phyloP scores from a whole-genome alignment of 2,888 invertebrate species.

The Amblyteles armatorius region DNA sequence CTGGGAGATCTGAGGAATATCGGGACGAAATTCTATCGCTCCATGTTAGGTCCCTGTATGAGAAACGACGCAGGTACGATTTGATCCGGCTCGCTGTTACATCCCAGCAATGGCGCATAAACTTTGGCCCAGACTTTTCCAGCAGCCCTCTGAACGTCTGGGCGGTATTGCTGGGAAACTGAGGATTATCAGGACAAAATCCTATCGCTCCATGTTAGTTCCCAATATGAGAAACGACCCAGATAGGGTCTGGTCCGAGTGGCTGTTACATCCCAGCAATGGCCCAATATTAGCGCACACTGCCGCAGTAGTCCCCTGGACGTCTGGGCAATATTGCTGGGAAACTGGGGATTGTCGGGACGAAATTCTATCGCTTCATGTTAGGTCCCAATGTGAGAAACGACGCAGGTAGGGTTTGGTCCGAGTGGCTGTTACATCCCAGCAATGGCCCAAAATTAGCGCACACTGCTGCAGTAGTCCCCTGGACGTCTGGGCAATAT shows the following conservation, averaged over 20 bases:
- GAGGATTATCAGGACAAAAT: background rate
- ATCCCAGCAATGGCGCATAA: too few relatives aligned
- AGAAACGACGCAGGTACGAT: too few relatives aligned
- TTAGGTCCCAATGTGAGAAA: too few relatives aligned
- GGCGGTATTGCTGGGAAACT: conserved; percentile 1
- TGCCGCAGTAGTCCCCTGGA: background rate
- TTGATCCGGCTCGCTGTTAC: too few relatives aligned
- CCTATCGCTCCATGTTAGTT: background rate
- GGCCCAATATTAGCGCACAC: too few relatives aligned
- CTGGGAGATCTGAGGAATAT: background rate
- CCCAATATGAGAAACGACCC: background rate
- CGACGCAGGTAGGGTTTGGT: too few relatives aligned
- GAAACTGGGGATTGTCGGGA: background rate
- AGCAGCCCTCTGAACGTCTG: background rate
- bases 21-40: background rate
- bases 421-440: too few relatives aligned
- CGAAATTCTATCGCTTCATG: background rate
- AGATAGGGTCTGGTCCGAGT: too few relatives aligned
- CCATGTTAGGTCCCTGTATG: background rate
- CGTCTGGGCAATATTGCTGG: background rate
- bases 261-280: too few relatives aligned
- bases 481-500: background rate
- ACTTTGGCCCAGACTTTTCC: background rate
- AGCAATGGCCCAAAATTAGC: too few relatives aligned
- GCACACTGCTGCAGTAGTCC: too few relatives aligned